A percentile compares a stretch with the other conserved stretches of the same genome.
Evolutionary conservation across 2,113 vertebrate species (phyloP).

Genomic region (Hippocampus zosterae): DNA sequence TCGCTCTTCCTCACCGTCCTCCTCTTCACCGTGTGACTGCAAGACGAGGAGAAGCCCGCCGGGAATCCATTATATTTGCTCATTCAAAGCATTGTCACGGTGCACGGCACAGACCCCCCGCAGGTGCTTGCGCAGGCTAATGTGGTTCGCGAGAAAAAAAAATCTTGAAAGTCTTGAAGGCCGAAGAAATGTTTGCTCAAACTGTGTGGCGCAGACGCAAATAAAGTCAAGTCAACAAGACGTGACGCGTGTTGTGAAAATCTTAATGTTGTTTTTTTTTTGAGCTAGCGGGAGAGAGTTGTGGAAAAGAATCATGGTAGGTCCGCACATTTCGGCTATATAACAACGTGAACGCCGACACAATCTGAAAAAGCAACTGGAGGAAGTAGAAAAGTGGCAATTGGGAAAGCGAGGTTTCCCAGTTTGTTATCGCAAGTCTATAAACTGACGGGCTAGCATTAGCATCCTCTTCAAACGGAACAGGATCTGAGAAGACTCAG

Average conservation of each 20-base stretch:
- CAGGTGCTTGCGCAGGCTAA: constrained; percentile 2
- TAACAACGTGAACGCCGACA: neutral
- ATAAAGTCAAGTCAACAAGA: neutral
- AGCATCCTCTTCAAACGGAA: neutral
- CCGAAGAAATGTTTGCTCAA: neutral
- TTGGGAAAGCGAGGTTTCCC: neutral
- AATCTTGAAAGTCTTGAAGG: too few species aligned
- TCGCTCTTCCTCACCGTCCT: constrained; percentile 88
- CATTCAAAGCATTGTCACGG: neutral
- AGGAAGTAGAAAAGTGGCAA: neutral
- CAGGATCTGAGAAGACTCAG: too few species aligned
- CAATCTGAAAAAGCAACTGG: neutral
- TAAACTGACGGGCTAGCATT: neutral
- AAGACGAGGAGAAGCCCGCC: neutral
- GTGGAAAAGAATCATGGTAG: neutral
- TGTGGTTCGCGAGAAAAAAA: neutral
- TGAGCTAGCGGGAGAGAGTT: neutral
- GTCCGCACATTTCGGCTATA: neutral
- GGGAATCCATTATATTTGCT: neutral
- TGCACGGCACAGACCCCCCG: neutral
- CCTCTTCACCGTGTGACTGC: constrained; percentile 89
- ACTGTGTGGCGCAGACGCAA: neutral
- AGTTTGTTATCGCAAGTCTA: neutral
- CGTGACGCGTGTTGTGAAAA: neutral
- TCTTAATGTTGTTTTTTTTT: neutral